A percentile compares a stretch with the other conserved stretches of the same genome.
These are phyloP conservation scores for Pheosia gnoma DNA, from an alignment of 2,888 invertebrate species.

Conservation along the genomic window DNA sequence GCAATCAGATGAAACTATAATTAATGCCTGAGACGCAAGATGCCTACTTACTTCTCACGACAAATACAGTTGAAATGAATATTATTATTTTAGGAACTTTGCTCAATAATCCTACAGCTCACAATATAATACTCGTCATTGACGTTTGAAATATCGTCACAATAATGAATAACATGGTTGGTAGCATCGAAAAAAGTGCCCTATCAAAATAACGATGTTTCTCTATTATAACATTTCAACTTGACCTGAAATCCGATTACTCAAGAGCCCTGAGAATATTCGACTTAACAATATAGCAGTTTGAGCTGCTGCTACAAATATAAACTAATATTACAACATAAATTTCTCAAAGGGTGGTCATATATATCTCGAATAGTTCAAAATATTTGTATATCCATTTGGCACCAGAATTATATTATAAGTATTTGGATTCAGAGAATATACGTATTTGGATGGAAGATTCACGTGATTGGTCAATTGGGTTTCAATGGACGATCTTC, in stretches of 20 bases:
- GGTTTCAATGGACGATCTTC: too few species aligned
- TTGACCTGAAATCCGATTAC: constrained; percentile 28
- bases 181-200: background rate
- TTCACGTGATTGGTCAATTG: too few species aligned
- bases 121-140: constrained; percentile 5
- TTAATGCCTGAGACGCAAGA: too few species aligned
- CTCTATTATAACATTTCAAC: constrained; percentile 19
- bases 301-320: background rate
- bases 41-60: too few species aligned
- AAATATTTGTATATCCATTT: too few species aligned
- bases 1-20: too few species aligned
- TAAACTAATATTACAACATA: background rate
- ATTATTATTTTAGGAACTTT: background rate
- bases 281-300: background rate
- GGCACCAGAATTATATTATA: too few species aligned
- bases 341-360: background rate
- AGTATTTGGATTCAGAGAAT: too few species aligned
- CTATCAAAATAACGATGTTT: constrained; percentile 6
- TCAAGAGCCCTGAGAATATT: constrained; percentile 13
- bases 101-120: background rate
- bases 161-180: constrained; percentile 5
- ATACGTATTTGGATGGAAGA: too few species aligned
- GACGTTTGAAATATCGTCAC: background rate
- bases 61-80: background rate
- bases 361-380: too few species aligned